A percentile compares a stretch with the other conserved stretches of the same genome.
phyloP scores from a whole-genome alignment of 2,113 vertebrate species.

The Phalacrocorax aristotelis region DNA sequence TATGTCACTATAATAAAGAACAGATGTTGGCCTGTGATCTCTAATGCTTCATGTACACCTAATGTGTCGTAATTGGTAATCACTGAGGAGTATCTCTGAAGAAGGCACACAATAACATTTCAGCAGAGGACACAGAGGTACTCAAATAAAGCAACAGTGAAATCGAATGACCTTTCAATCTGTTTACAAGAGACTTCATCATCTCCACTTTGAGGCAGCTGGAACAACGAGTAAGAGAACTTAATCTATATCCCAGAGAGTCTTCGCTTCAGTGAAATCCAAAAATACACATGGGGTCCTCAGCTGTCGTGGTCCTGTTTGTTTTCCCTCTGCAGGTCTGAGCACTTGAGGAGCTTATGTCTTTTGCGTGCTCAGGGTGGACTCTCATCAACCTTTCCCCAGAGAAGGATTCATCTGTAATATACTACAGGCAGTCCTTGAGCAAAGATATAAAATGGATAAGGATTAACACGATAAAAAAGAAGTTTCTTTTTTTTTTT shows the following conservation, averaged over 20 bases:
- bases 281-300: slow-evolving; percentile 17
- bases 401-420: background rate
- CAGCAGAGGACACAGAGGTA: background rate
- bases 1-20: background rate
- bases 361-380: background rate
- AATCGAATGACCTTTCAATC: slow-evolving; percentile 42
- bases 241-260: slow-evolving; percentile 7
- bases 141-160: background rate
- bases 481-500: background rate
- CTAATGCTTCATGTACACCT: background rate
- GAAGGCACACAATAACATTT: background rate
- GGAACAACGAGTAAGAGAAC: background rate
- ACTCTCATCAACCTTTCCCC: background rate
- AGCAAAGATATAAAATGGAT: slow-evolving; percentile 22
- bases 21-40: background rate
- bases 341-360: background rate
- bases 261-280: background rate
- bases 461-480: slow-evolving; percentile 8
- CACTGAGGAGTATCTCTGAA: background rate
- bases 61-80: background rate
- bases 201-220: background rate
- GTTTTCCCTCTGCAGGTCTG: slow-evolving; percentile 7
- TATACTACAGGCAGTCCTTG: background rate
- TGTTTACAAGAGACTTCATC: slow-evolving; percentile 4
- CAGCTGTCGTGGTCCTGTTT: background rate